Conservation (phyloP, 2,888 invertebrate species). For the Piscicola geometra region DNA sequence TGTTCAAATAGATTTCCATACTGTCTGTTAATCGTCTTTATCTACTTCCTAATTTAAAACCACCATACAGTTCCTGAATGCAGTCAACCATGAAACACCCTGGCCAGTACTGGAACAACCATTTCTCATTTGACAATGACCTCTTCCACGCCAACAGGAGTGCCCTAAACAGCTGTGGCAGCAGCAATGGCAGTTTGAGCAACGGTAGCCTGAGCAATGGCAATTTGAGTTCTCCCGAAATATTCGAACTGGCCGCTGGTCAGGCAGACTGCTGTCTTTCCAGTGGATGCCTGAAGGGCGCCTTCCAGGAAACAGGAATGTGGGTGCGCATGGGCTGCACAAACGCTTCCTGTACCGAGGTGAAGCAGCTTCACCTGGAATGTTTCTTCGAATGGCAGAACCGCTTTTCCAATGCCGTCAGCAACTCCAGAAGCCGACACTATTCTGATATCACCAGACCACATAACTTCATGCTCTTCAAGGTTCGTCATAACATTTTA, state of each 20-base stretch:
- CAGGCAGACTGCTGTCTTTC: background rate
- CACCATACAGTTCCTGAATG: too few relatives aligned
- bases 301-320: background rate
- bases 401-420: background rate
- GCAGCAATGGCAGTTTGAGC: background rate
- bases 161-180: background rate
- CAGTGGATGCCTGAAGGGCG: conserved; percentile 1
- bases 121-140: background rate
- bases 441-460: background rate
- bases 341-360: conserved; percentile 17
- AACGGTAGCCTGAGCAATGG: conserved; percentile 10
- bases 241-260: conserved; percentile 7
- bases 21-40: too few relatives aligned
- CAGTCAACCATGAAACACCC: background rate
- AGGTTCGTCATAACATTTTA: background rate
- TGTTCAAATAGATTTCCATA: too few relatives aligned
- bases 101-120: background rate
- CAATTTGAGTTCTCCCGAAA: conserved; percentile 4
- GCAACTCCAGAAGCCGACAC: conserved; percentile 19
- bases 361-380: conserved; percentile 28
- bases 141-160: background rate
- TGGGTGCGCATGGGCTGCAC: conserved; percentile 17
- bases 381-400: conserved; percentile 29
- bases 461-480: background rate
- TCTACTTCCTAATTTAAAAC: too few relatives aligned